phyloP scores from a whole-genome alignment of 23 tunicate species.

The Phallusia fumigata region DNA sequence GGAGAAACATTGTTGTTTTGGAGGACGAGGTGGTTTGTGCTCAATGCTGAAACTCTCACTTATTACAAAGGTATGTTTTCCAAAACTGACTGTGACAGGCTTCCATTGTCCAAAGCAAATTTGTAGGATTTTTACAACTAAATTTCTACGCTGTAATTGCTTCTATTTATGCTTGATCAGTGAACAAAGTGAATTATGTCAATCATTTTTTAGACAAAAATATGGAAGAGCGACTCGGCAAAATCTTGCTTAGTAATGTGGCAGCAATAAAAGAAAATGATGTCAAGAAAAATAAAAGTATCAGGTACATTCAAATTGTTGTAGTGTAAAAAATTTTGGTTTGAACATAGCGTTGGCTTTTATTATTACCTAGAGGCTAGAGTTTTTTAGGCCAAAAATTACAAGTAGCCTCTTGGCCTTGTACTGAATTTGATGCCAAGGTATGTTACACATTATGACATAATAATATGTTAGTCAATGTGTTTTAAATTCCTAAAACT shows the following conservation, averaged over 20 bases:
- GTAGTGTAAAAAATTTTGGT: not conserved
- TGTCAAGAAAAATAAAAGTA: conserved; percentile 22
- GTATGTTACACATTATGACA: too few species aligned
- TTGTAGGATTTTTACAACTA: not conserved
- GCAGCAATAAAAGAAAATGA: conserved; percentile 23
- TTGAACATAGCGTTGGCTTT: too few species aligned
- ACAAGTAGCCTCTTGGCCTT: too few species aligned
- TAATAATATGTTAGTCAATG: too few species aligned
- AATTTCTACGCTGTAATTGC: not conserved
- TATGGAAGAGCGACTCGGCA: conserved; percentile 23
- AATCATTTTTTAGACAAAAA: conserved; percentile 38
- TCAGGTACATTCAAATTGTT: too few species aligned
- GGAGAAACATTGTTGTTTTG: conserved; percentile 43
- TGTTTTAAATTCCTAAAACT: too few species aligned
- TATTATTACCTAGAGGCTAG: not conserved
- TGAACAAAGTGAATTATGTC: too few species aligned
- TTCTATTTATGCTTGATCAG: not conserved
- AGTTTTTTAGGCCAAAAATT: not conserved
- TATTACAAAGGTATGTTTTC: conserved; percentile 48
- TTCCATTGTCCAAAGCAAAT: not conserved
- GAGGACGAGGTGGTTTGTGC: conserved; percentile 72
- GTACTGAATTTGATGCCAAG: too few species aligned
- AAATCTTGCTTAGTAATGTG: conserved; percentile 37
- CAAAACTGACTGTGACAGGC: not conserved
- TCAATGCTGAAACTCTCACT: conserved; percentile 28